phyloP scores from a whole-genome alignment of 2,113 vertebrate genomes.

The Varanus salvator region DNA sequence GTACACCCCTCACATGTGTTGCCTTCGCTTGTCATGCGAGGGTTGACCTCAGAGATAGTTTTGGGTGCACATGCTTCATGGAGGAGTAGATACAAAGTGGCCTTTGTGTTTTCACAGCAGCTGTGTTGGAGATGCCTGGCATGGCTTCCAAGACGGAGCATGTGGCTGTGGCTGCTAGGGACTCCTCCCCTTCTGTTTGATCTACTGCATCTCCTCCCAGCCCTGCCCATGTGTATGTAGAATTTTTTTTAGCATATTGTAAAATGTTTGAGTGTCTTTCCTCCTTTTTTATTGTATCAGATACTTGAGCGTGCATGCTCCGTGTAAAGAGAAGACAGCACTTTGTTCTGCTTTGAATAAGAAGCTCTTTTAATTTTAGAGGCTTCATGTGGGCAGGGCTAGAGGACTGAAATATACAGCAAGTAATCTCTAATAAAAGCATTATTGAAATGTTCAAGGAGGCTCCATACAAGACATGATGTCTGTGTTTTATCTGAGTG shows the following conservation, averaged over 20 bases:
- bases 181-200: constrained; percentile 55
- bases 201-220: constrained; percentile 47
- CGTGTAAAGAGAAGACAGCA: constrained; percentile 83
- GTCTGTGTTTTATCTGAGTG: background rate
- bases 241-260: constrained; percentile 51
- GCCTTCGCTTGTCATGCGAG: background rate
- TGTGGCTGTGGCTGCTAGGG: background rate
- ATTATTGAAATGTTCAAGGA: constrained; percentile 67
- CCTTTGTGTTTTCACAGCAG: constrained; percentile 57
- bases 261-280: constrained; percentile 27
- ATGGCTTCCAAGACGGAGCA: constrained; percentile 21
- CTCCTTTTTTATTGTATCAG: constrained; percentile 56
- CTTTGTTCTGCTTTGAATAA: constrained; percentile 79
- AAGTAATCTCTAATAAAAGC: constrained; percentile 79
- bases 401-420: constrained; percentile 22
- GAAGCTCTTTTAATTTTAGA: constrained; percentile 56
- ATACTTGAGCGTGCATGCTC: constrained; percentile 74
- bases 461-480: background rate
- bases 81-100: background rate
- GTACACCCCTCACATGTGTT: too few relatives aligned
- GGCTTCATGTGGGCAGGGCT: background rate
- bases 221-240: constrained; percentile 63
- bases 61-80: too few relatives aligned
- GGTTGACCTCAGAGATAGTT: too few relatives aligned
- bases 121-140: background rate